Base-by-base conservation (phyloP, 2,888 invertebrate species). In the Xiphydria camelus region DNA sequence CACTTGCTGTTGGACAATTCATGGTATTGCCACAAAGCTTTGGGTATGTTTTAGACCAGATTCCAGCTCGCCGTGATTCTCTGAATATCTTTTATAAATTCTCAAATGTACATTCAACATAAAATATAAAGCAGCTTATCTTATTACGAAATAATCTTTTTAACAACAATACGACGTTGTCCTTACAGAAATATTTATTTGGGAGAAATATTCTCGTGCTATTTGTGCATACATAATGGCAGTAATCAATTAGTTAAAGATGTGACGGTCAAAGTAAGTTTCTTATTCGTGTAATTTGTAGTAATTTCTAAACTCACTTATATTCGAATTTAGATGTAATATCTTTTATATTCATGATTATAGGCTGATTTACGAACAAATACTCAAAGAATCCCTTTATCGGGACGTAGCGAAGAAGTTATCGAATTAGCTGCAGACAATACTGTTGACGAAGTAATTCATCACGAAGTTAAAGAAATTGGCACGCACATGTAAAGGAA, bases 391-490 rank as follows among this genome's bases (percentile, higher is more conserved):
- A 87, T 96, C 62, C 84, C 88, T 39, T 78, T 98, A 47, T 86
- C 91, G 4, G 86, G 88, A 57, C 84, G 84, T 61, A 85, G 86
- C 62, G 80, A 80, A 61, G 64, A 75, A 54, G 70, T 78, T 35
- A 71, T 76, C 19, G 79, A 81, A 59, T 76, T 87, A 47, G 76
- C 77, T 34, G 87, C 93, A 1, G 90, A 92, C 63, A 87, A 89
- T 68, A 95, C 93, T 7, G 82, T 96, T 10, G 94, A 96, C 78
- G 90, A 95, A 78, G 92, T 98, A 22, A 94, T 98, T 67, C 91
- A 94, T 68, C 96, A 99, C 78, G 98, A 99, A 83, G 96, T 99
- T n/a, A 98, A 97, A 77, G 98, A 99, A 79, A 87, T 95, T n/a
- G n/a, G n/a, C n/a, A n/a, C n/a, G n/a, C n/a, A n/a, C n/a, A n/a